Evolutionary conservation across 1,140 invertebrate genomes (phyloP).

Genomic region (Paraescarpia echinospica): DNA sequence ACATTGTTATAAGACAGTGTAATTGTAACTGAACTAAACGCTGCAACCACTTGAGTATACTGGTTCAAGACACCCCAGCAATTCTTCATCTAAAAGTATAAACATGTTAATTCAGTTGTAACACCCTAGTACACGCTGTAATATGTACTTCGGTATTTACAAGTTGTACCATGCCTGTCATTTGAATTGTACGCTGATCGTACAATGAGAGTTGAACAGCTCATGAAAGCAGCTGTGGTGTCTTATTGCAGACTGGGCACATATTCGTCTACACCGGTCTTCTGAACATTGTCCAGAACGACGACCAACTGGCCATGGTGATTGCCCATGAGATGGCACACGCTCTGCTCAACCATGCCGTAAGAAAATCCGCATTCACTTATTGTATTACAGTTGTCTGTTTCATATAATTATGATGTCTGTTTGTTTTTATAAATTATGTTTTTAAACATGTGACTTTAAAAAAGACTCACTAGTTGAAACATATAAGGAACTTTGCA

Average conservation of each 20-base stretch:
- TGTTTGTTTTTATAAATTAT: background rate
- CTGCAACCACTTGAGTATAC: no score
- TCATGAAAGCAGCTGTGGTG: background rate
- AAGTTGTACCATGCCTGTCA: background rate
- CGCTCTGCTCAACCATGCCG: constrained; percentile 65
- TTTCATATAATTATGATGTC: background rate
- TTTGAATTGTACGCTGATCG: background rate
- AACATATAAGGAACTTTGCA: background rate
- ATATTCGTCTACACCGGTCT: constrained; percentile 68
- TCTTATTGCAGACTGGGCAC: constrained; percentile 60
- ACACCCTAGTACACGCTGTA: no score
- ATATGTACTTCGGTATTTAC: no score
- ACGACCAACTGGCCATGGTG: constrained; percentile 67
- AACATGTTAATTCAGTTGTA: background rate
- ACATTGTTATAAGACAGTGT: no score
- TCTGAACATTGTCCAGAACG: constrained; percentile 62
- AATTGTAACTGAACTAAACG: no score
- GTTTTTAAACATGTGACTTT: background rate
- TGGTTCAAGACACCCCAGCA: background rate
- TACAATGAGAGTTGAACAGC: background rate
- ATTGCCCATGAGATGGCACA: constrained; percentile 72
- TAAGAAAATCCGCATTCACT: constrained; percentile 43
- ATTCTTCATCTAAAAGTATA: background rate
- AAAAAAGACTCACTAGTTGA: background rate
- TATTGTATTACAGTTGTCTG: background rate